Conservation (phyloP, 2,888 invertebrate species). For the Nemurella pictetii region DNA sequence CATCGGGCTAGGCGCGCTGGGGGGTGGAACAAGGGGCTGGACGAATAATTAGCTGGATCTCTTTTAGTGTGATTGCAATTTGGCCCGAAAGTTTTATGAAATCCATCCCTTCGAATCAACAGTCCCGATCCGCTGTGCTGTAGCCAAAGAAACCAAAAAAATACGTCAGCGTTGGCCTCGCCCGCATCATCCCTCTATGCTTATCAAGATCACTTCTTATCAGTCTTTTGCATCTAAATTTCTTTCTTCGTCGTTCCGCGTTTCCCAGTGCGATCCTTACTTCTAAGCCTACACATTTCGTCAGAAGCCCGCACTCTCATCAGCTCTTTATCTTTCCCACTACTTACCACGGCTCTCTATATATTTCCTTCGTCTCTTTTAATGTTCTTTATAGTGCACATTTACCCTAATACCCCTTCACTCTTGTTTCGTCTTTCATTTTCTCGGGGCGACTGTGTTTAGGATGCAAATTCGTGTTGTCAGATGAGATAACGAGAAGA, state of each 20-base stretch:
- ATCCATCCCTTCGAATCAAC: neutral
- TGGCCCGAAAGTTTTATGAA: neutral
- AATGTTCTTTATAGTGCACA: constrained; percentile 24
- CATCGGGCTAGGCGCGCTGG: neutral
- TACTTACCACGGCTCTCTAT: constrained; percentile 12
- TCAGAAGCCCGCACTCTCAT: constrained; percentile 22
- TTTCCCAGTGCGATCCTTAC: constrained; percentile 3
- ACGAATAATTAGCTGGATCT: neutral
- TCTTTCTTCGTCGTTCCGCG: constrained; percentile 11
- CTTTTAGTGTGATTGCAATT: neutral
- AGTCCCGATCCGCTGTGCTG: constrained; percentile 11
- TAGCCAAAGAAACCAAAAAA: constrained; percentile 33
- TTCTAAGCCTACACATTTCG: neutral
- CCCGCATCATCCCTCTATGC: neutral
- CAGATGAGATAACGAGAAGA: constrained; percentile 38
- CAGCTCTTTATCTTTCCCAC: constrained; percentile 31
- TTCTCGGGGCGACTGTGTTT: constrained; percentile 32
- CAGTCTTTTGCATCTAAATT: constrained; percentile 24
- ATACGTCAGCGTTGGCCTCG: constrained; percentile 14
- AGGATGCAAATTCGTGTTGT: constrained; percentile 41
- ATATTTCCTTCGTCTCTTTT: constrained; percentile 21
- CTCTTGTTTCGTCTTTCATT: constrained; percentile 31
- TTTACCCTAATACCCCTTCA: constrained; percentile 31
- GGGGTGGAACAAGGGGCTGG: neutral
- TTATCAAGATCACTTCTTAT: constrained; percentile 25